phyloP scores from a whole-genome alignment of 2,113 vertebrate genomes.

The Micromys minutus region DNA sequence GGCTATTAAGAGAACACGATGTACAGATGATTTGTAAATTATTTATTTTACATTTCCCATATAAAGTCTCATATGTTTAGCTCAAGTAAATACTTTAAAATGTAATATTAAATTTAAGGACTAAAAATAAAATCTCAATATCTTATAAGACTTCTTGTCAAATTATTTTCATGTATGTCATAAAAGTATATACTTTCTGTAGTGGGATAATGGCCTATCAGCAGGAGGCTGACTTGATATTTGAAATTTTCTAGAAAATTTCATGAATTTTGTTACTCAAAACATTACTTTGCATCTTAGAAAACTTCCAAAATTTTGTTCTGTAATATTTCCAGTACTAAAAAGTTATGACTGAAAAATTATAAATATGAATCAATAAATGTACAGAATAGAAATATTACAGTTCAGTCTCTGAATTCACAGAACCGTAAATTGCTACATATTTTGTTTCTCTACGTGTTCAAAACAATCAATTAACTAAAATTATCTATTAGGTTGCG shows the following conservation, averaged over 20 bases:
- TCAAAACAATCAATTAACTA: neutral
- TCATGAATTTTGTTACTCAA: neutral
- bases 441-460: neutral
- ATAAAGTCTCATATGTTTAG: neutral
- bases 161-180: slow-evolving; percentile 12
- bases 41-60: neutral
- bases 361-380: neutral
- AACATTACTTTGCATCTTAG: neutral
- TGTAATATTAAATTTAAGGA: neutral
- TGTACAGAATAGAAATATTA: neutral
- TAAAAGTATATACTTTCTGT: neutral
- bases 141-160: slow-evolving; percentile 1
- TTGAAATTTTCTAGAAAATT: slow-evolving; percentile 20
- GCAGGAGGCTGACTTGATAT: neutral
- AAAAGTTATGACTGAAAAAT: neutral
- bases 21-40: neutral
- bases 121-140: slow-evolving; percentile 1
- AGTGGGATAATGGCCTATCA: slow-evolving; percentile 5
- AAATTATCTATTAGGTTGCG: neutral
- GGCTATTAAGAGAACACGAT: neutral
- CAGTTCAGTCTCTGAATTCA: neutral
- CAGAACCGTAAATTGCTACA: neutral
- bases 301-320: neutral
- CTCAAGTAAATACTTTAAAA: slow-evolving; percentile 24
- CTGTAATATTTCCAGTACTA: neutral